Base-by-base conservation (phyloP, 2,797 vertebrate genomes). In the Chlorospingus semifuscus region DNA sequence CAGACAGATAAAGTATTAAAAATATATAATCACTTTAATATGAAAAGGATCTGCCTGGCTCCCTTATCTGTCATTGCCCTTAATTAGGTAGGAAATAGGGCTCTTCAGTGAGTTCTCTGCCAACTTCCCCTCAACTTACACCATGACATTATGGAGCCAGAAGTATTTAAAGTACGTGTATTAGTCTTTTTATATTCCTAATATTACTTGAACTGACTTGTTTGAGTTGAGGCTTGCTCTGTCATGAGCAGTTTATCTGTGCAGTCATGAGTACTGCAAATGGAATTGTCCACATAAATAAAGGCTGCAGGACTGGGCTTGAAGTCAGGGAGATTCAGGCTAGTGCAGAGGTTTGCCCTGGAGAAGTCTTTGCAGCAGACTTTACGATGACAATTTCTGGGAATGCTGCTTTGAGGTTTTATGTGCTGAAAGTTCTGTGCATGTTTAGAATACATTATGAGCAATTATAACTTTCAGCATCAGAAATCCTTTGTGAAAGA, bases 241-340 rank as follows among this genome's bases (percentile, higher is more conserved):
- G 61, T 71, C 79, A 88, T 63, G 69, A 92, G 66, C 42, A 72
- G 70, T 94, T 94, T 87, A 89, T 77, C 82, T 90, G 59, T 83
- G 61, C 70, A 83, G 87, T 82, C 77, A 55, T 72, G 84, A 96
- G 46, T 69, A 79, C 59, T 83, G 80, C 86, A 70, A 49, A 90
- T 84, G 83, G 94, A 94, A 94, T 94, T 93, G 88, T 75, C 77
- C 88, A 88, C 52, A 59, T 83, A 94, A 90, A 91, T 91, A 91
- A 90, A 93, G 0, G 4, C 86, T 68, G 77, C 93, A 82, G 86
- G 85, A 90, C 85, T 82, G 93, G 69, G 83, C 87, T 88, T 94
- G 90, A 91, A 96, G 72, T 91, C 63, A 74, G 71, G 49, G 60
- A 80, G 60, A 77, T 55, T 60, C 37, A 78, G 79, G n/a, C 83